Evolutionary conservation across 2,888 invertebrate genomes (phyloP).

Genomic region (Thecocarcelia acutangulata): DNA sequence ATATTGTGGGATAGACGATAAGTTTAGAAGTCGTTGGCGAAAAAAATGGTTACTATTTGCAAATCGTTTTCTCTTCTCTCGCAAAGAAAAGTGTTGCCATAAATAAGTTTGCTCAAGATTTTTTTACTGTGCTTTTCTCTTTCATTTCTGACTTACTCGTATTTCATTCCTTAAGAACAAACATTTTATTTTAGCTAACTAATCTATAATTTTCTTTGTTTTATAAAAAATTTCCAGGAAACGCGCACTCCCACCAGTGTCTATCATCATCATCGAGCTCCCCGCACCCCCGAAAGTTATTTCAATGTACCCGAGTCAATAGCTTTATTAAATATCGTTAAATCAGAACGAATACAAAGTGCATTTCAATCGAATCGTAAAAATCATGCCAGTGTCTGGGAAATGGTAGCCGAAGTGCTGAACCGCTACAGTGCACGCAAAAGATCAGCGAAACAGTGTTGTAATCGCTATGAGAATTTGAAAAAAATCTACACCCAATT

Average conservation of each 20-base stretch:
- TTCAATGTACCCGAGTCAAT: constrained; percentile 81
- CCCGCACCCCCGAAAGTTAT: constrained; percentile 80
- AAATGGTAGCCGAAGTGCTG: constrained; percentile 81
- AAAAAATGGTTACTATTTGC: too few relatives aligned
- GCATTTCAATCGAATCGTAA: constrained; percentile 81
- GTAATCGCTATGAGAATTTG: constrained; percentile 81
- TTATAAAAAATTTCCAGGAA: constrained; percentile 72
- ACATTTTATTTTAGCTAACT: background rate
- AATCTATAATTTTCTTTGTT: background rate
- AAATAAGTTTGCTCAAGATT: too few relatives aligned
- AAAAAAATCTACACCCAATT: constrained; percentile 81
- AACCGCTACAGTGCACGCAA: constrained; percentile 80
- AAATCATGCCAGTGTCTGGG: constrained; percentile 81
- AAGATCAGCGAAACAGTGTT: constrained; percentile 80
- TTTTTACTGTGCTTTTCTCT: too few relatives aligned
- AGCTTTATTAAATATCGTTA: constrained; percentile 80
- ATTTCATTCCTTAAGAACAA: too few relatives aligned
- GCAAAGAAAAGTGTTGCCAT: too few relatives aligned
- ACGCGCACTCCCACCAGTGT: constrained; percentile 76
- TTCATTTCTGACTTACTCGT: too few relatives aligned
- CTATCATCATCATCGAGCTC: constrained; percentile 80
- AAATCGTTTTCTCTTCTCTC: too few relatives aligned
- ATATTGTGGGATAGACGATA: too few relatives aligned
- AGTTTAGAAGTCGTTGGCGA: too few relatives aligned
- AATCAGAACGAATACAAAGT: constrained; percentile 80